Conservation (phyloP, 1,140 invertebrate genomes). For the Lepidostoma basale region DNA sequence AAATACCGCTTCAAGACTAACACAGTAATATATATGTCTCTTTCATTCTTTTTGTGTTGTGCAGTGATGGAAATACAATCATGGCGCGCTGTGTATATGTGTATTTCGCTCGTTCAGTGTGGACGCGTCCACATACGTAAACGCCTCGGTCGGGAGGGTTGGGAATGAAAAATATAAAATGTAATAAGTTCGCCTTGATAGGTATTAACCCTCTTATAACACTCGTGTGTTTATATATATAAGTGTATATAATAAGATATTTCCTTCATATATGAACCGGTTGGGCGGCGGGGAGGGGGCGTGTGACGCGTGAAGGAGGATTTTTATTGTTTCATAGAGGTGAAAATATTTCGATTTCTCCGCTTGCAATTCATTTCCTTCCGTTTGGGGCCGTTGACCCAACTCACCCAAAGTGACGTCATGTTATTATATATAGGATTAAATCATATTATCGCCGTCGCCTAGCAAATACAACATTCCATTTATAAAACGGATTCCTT, state of each 20-base stretch:
- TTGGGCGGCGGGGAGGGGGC: not conserved
- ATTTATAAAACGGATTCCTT: too few relatives aligned
- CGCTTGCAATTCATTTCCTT: slow-evolving; percentile 26
- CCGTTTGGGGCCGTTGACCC: not conserved
- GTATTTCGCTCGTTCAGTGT: not conserved
- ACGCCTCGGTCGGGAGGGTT: slow-evolving; percentile 22
- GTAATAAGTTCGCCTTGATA: slow-evolving; percentile 39
- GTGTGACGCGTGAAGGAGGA: slow-evolving; percentile 8
- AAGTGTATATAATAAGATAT: slow-evolving; percentile 17
- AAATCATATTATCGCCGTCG: not conserved
- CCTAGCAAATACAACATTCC: not conserved
- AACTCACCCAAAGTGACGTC: not conserved
- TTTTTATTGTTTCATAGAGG: slow-evolving; percentile 26
- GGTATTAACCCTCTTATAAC: slow-evolving; percentile 35
- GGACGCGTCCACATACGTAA: slow-evolving; percentile 16
- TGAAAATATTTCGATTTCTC: slow-evolving; percentile 19
- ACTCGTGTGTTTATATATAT: slow-evolving; percentile 18
- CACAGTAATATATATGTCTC: not conserved
- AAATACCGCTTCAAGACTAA: slow-evolving; percentile 1
- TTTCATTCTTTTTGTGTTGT: not conserved
- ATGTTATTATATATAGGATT: not conserved
- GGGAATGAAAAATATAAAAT: slow-evolving; percentile 37
- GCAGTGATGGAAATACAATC: not conserved
- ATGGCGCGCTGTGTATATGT: not conserved
- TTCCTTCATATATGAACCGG: not conserved